phyloP scores from a whole-genome alignment of 2,888 invertebrate species.

The Campopleginae sp. region DNA sequence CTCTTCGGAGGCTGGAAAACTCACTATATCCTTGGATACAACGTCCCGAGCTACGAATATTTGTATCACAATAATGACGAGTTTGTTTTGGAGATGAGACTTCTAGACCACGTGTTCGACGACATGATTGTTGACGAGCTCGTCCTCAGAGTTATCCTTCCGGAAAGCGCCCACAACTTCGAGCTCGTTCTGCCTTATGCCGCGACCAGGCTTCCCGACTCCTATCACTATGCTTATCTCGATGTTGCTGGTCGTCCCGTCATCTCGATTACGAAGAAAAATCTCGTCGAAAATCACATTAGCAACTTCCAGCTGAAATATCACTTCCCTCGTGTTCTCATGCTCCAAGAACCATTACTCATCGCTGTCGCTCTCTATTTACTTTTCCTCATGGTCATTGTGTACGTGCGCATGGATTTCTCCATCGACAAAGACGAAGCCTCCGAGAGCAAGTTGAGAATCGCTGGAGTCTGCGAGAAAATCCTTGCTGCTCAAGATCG shows the following conservation, averaged over 20 bases:
- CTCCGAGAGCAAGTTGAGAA: slow-evolving; percentile 84
- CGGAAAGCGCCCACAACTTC: slow-evolving; percentile 95
- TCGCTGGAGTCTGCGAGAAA: slow-evolving; percentile 85
- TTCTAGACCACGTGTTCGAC: slow-evolving; percentile 98
- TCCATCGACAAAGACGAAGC: slow-evolving; percentile 92
- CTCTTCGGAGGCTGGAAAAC: slow-evolving; percentile 99
- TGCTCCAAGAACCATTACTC: slow-evolving; percentile 97
- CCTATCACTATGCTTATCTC: slow-evolving; percentile 95
- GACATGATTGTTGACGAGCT: slow-evolving; percentile 98
- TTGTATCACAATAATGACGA: slow-evolving; percentile 92
- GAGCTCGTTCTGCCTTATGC: slow-evolving; percentile 93
- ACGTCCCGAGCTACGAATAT: slow-evolving; percentile 98
- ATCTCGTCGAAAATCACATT: slow-evolving; percentile 98
- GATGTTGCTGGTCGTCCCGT: slow-evolving; percentile 97
- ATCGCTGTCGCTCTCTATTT: slow-evolving; percentile 95
- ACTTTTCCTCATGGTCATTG: slow-evolving; percentile 95
- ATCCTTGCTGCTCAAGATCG: slow-evolving; percentile 87
- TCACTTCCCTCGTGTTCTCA: slow-evolving; percentile 92
- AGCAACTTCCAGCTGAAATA: slow-evolving; percentile 96
- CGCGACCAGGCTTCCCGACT: slow-evolving; percentile 90
- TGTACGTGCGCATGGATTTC: slow-evolving; percentile 98
- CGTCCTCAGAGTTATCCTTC: slow-evolving; percentile 94
- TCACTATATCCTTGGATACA: slow-evolving; percentile 98
- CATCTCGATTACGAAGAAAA: slow-evolving; percentile 91
- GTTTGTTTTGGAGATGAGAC: slow-evolving; percentile 95